Base-by-base conservation (phyloP, 2,113 vertebrate genomes). In the Redunca redunca region DNA sequence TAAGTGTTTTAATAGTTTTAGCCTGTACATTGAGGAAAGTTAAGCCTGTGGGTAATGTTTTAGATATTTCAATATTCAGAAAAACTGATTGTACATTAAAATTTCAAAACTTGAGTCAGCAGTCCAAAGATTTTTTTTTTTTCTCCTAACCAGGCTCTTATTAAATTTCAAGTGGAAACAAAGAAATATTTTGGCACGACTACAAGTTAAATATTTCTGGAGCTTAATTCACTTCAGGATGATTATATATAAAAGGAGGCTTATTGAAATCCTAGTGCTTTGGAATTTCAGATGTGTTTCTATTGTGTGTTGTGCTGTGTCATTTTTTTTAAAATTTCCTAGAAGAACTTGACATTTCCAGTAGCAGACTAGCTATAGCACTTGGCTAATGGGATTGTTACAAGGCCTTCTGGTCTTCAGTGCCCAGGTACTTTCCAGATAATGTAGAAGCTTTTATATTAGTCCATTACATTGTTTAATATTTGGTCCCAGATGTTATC, bases 281-380 rank as follows among this genome's bases (percentile, higher is more conserved):
- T 95, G 96, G 96, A 98, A 96, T 98, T 98, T 97, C 90, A 98
- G 94, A 97, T 98, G 95, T 96, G 78, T 97, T 97, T 97, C 92
- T 98, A 40, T 10, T 97, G 97, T 97, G 52, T 97, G 94, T 91
- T 97, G 90, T 97, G 28, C 11, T 81, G 26, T 30, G 7, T 55
- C 93, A 94, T 50, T 50, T 50, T 50, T 15, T 50, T 15, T 5
- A 7, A 7, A 97, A 98, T 95, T 97, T 97, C 97, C 90, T 98
- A 95, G 94, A 98, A 98, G 97, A 98, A 97, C 16, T 96, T 98
- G 97, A 60, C 96, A 97, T 97, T 97, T 98, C 94, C 83, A 88
- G 91, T 94, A 97, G 95, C 67, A 90, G 93, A 89, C 91, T 96
- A 94, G 86, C 95, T 98, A 82, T 92, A 81, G 67, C 91, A 43